These are phyloP conservation scores for Myotis lucifugus DNA, from an alignment of 2,113 vertebrate genomes.

Conservation along the genomic window DNA sequence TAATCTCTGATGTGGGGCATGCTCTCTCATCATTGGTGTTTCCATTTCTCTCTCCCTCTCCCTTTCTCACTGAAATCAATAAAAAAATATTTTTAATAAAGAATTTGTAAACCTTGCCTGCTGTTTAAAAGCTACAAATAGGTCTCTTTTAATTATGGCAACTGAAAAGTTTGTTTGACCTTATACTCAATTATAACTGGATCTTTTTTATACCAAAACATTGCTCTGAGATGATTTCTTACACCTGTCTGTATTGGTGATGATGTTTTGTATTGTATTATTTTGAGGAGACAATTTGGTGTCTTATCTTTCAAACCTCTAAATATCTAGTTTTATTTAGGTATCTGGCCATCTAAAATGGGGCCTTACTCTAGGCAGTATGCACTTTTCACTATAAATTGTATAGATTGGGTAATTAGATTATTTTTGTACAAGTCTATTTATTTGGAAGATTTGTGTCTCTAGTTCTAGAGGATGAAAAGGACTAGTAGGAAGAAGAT, in stretches of 20 bases:
- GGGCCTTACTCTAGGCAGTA: not conserved
- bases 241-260: not conserved
- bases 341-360: not conserved
- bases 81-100: not conserved
- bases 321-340: not conserved
- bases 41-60: too few species aligned
- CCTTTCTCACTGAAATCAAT: too few species aligned
- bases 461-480: not conserved
- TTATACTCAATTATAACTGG: not conserved
- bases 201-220: not conserved
- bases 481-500: not conserved
- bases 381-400: not conserved
- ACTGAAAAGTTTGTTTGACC: not conserved
- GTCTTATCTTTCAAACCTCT: not conserved
- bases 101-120: not conserved
- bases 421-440: not conserved
- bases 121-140: slow-evolving; percentile 7
- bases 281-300: not conserved
- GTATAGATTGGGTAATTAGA: not conserved
- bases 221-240: not conserved
- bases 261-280: not conserved
- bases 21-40: too few species aligned
- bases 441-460: not conserved
- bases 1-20: too few species aligned
- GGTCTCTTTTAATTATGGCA: not conserved